phyloP scores from a whole-genome alignment of 2,888 invertebrate genomes.

The Lasioglossum morio region DNA sequence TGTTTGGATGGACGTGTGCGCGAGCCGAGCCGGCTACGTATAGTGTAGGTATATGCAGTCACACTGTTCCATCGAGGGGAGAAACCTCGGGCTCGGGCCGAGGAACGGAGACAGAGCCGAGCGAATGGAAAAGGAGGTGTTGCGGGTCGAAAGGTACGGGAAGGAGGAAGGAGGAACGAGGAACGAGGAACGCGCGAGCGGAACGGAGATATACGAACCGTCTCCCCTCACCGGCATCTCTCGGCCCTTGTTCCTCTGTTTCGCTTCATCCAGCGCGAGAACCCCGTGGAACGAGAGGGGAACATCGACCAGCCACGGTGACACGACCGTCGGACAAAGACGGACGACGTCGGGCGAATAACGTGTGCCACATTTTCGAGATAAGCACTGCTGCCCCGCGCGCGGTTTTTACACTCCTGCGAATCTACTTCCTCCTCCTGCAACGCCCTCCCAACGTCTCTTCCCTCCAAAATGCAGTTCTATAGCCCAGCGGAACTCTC shows the following conservation, averaged over 20 bases:
- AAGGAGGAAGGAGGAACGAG: conserved; percentile 47
- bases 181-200: conserved; percentile 51
- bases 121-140: conserved; percentile 46
- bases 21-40: no score
- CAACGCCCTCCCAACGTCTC: neutral
- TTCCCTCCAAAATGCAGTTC: neutral
- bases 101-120: conserved; percentile 35
- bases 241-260: neutral
- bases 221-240: neutral
- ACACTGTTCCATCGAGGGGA: conserved; percentile 37
- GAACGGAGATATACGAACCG: conserved; percentile 39
- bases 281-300: conserved; percentile 25
- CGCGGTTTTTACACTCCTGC: conserved; percentile 32
- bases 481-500: neutral
- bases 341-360: conserved; percentile 26
- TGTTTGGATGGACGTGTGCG: neutral
- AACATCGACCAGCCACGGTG: conserved; percentile 42
- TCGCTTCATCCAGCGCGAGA: conserved; percentile 34
- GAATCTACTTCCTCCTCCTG: conserved; percentile 5
- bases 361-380: conserved; percentile 54
- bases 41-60: conserved; percentile 8
- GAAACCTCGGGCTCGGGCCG: conserved; percentile 51
- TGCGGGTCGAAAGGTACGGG: conserved; percentile 42
- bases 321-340: conserved; percentile 41
- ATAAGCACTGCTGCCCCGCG: conserved; percentile 34